Percentiles rank a stretch among this genome's conserved stretches.
These are phyloP conservation scores for Chymomyza fuscimana DNA, from an alignment of 2,888 invertebrate genomes.

Conservation along the genomic window DNA sequence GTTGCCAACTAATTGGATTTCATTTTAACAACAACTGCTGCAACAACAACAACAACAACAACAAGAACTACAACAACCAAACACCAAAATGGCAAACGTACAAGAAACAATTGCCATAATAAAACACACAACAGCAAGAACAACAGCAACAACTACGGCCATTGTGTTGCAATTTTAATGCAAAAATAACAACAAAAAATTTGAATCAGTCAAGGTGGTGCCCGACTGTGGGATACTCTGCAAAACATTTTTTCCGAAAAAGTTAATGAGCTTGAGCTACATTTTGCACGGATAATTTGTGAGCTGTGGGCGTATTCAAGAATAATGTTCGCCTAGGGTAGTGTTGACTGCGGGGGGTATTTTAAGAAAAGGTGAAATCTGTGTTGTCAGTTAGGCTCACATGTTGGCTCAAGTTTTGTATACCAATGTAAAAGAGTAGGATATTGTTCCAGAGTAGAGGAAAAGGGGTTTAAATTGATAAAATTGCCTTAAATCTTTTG, in stretches of 20 bases:
- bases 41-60: slow-evolving; percentile 36
- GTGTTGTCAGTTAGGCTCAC: too few relatives aligned
- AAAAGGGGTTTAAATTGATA: too few relatives aligned
- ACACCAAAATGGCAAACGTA: slow-evolving; percentile 46
- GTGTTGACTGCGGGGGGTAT: too few relatives aligned
- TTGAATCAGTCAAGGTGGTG: slow-evolving; percentile 39
- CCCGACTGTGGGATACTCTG: not conserved
- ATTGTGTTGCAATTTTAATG: slow-evolving; percentile 77
- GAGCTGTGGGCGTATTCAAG: too few relatives aligned
- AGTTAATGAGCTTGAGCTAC: too few relatives aligned
- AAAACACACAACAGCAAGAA: slow-evolving; percentile 32
- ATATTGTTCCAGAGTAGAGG: too few relatives aligned
- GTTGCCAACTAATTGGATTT: slow-evolving; percentile 72
- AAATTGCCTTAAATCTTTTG: too few relatives aligned
- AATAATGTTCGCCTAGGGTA: too few relatives aligned
- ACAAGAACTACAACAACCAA: slow-evolving; percentile 26
- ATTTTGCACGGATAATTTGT: too few relatives aligned
- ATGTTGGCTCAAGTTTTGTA: too few relatives aligned
- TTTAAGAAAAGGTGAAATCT: too few relatives aligned
- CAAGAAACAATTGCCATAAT: slow-evolving; percentile 25
- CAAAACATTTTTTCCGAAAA: not conserved
- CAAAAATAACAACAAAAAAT: slow-evolving; percentile 55
- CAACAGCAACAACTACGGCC: slow-evolving; percentile 50
- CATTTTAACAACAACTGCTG: slow-evolving; percentile 60
- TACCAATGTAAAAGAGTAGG: too few relatives aligned